Evolutionary conservation across 30 jellyfish, hydroid and myxozoan genomes (phyloP), one percentile per base, ranked within the genome.

Genomic region (Turritopsis rubra): DNA sequence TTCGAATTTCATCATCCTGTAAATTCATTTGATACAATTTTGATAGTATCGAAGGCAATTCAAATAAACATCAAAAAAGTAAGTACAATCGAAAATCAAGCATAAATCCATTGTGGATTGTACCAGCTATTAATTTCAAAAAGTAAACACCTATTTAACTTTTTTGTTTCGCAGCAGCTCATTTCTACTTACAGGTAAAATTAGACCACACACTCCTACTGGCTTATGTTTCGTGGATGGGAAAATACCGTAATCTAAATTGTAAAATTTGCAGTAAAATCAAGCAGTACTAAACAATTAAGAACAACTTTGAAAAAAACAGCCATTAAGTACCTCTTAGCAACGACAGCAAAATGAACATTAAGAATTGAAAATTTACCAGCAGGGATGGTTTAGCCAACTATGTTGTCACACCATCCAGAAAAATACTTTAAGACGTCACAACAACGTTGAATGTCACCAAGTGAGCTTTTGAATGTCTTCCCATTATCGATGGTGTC

Each of bases 401-500:
- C 70, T 13, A 83, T 88, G 71, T 92, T 92, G 71, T 92, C 98
- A 75, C 90, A 81, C 98, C 98, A 92, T 26, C 98, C 98, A 29
- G 98, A 96, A 75, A 72, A 92, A 81, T 92, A 92, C 30, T 86
- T 85, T 86, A 88, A 66, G n/a, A 92, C 96, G 52, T 88, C 91
- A 24, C 85, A 88, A 65, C 95, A 70, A 88, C 71, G 89, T 54
- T 85, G 90, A 21, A 92, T 85, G 76, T 92, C 98, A 31, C 93
- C 95, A 21, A 71, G 82, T 4, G 98, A 85, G 75, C 81, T 60
- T n/a, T 21, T 29, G 71, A 23, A 85, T 16, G 98, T 87, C 75
- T 92, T 92, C 17, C 98, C 98, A 75, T 92, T 92, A 54, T 92
- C 98, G n/a, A 92, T 92, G 1, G 98, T 89, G 53, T 92, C 98